Base-by-base conservation (phyloP, 2,888 invertebrate genomes). In the Himalopsyche japonica region DNA sequence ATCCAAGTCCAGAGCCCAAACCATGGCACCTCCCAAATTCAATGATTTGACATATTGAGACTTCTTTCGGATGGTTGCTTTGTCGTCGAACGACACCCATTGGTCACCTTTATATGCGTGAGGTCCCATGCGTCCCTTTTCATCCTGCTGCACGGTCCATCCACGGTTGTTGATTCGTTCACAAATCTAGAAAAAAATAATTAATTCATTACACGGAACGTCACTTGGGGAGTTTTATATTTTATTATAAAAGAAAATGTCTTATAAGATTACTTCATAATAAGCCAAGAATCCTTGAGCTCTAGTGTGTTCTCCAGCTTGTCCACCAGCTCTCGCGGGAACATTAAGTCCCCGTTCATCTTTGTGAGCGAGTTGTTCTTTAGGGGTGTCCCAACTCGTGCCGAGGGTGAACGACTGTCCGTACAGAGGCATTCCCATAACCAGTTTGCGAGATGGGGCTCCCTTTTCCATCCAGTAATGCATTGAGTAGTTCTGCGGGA, bases 61-160 rank as follows among this genome's bases (percentile, higher is more conserved):
- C 91, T 98, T 98, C 87, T 93, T 93, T 86, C 94, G 93, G 76
- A 98, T 95, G 91, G 95, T 97, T 47, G 95, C 95, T 10, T 93
- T 92, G 89, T 98, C 97, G 89, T 98, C 98, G 88, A 94, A 98
- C 2, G 97, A 96, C 27, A 98, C 97, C 98, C 98, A 98, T 89
- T 98, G 98, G 88, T 95, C 95, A 77, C 95, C 97, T 88, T 96
- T 96, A 89, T 95, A 95, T 0, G 98, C 97, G 88, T 96, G 97
- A 0, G 98, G 98, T 5, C 98, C 98, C 94, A 98, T 96, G 79
- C 97, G 93, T 18, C 94, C 93, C 80, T 94, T 90, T 0, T 95
- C 93, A 89, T 97, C 97, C 88, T 96, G 94, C 0, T 97, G 95
- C 0, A 97, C 95, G 4, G 93, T 95, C 96, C 97, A 97, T 1